Evolutionary conservation across 2,113 vertebrate species (phyloP), one percentile per base, ranked within the genome.

Genomic region (Scomber colias): DNA sequence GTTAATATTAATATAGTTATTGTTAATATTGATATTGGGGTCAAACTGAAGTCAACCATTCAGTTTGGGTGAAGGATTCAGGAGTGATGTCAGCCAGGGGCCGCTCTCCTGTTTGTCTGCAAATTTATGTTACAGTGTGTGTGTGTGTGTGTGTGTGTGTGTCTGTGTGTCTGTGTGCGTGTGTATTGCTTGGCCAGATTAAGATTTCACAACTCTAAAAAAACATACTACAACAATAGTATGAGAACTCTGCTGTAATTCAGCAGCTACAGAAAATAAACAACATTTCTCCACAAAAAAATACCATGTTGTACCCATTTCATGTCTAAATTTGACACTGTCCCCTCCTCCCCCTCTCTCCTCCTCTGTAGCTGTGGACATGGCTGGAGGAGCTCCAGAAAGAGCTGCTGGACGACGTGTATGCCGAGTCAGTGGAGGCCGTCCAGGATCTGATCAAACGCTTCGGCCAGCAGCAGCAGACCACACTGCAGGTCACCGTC

Each of bases 381-480:
- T 99, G 98, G 98, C 95, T 99, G 90, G 98, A 99, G 91, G 98
- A 99, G 79, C 94, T 99, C 4, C 98, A 99, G 94, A 99, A 99
- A 88, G 98, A 99, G 76, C 94, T 99, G 77, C 94, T 99, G 90
- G 98, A 99, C 40, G 98, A 99, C 73, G 98, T 99, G 63, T 99
- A 99, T 0, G 98, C 98, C 0, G 98, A 99, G 92, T 99, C 98
- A 0, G 98, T 99, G 92, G 98, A 99, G 90, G 98, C 98, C 0
- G 98, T 99, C 53, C 98, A 99, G 91, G 98, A 99, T 73, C 95
- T 99, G 88, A 98, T 98, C 94, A 99, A 99, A 85, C 97, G 98
- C 84, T 99, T 99, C 10, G 97, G 98, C 55, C 98, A 99, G 82
- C 98, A 99, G 81, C 97, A 99, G 88, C 98, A 99, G 93, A 99